Evolutionary conservation across 2,888 invertebrate genomes (phyloP).

Genomic region (Anaspis maculata): DNA sequence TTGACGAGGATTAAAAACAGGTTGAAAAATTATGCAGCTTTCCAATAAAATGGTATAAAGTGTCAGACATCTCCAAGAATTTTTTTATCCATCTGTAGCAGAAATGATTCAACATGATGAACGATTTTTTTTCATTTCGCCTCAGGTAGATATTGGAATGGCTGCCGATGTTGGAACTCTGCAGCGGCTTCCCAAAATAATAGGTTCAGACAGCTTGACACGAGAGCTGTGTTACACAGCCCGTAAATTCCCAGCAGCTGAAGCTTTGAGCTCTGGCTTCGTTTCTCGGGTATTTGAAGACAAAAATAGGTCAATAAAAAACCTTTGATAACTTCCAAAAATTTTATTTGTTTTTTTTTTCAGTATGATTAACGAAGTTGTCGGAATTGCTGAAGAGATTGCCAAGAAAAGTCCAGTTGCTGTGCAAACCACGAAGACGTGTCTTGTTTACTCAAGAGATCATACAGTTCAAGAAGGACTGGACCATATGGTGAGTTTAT

Average conservation of each 20-base stretch:
- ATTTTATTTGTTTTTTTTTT: background rate
- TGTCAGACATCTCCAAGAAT: no score
- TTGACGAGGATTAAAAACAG: no score
- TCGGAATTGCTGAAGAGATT: constrained; percentile 70
- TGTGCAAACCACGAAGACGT: constrained; percentile 83
- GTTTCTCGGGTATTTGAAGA: constrained; percentile 69
- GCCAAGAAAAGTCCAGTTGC: constrained; percentile 90
- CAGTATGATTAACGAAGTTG: constrained; percentile 63
- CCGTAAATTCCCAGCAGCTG: constrained; percentile 68
- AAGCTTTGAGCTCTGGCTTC: constrained; percentile 74
- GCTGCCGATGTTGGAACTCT: constrained; percentile 94
- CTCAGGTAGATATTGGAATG: constrained; percentile 64
- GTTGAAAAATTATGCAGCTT: no score
- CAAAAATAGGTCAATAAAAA: constrained; percentile 51
- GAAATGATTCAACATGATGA: no score
- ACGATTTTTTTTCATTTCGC: constrained; percentile 2
- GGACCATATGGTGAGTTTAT: constrained; percentile 85
- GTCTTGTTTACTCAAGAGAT: constrained; percentile 78
- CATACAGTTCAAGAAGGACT: constrained; percentile 80
- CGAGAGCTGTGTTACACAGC: constrained; percentile 86
- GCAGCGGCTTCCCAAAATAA: constrained; percentile 84
- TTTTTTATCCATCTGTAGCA: no score
- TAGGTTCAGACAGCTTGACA: constrained; percentile 80
- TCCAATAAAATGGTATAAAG: no score
- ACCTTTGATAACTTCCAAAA: background rate